Conservation (phyloP, 2,888 invertebrate species). For the Entomobrya proxima region DNA sequence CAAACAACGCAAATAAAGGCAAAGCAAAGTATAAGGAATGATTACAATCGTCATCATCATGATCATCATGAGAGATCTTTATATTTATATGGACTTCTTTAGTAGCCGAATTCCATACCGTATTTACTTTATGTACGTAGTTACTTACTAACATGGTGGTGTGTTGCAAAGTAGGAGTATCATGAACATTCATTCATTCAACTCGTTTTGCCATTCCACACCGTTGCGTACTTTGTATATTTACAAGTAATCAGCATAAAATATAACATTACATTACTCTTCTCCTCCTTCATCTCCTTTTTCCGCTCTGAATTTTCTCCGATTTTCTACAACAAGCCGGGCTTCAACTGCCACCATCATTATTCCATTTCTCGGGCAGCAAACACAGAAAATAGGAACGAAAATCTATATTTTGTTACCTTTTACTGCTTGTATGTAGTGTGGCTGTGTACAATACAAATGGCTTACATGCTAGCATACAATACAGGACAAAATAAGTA, state of each 20-base stretch:
- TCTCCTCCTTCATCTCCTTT: conserved; percentile 30
- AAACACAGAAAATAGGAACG: background rate
- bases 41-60: conserved; percentile 19
- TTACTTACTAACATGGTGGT: background rate
- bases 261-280: conserved; percentile 60
- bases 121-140: background rate
- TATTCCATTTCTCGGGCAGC: conserved; percentile 26
- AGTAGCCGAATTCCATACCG: background rate
- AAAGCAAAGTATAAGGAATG: conserved; percentile 17
- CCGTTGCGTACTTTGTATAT: conserved; percentile 52
- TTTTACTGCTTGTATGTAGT: background rate
- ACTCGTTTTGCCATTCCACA: conserved; percentile 36
- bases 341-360: conserved; percentile 16
- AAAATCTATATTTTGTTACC: conserved; percentile 25
- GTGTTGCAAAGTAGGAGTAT: background rate
- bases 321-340: background rate
- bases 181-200: conserved; percentile 6
- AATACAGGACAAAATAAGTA: background rate
- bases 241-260: conserved; percentile 59
- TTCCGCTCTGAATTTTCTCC: conserved; percentile 33
- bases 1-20: conserved; percentile 37
- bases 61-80: background rate
- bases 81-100: background rate
- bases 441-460: background rate
- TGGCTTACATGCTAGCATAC: background rate